Evolutionary conservation across 2,888 invertebrate species (phyloP).

Genomic region (Gortyna flavago): DNA sequence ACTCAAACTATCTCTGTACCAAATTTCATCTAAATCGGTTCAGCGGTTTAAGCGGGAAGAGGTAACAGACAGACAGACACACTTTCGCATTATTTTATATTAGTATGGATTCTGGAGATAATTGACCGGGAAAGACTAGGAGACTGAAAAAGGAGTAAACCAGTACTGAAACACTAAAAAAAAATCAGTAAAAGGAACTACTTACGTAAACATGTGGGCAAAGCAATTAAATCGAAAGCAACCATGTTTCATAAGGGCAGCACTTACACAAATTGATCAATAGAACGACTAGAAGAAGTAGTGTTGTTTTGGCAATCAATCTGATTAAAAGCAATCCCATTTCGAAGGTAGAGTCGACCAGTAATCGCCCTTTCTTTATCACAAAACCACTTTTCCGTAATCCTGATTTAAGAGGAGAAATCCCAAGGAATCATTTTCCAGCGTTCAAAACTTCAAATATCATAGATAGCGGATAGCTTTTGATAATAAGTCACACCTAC

Average conservation of each 20-base stretch:
- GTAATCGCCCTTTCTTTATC: not conserved
- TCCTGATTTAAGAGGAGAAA: not conserved
- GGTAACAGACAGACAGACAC: no score
- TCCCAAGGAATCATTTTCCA: not conserved
- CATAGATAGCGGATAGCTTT: no score
- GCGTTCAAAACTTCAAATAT: no score
- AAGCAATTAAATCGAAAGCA: constrained; percentile 32
- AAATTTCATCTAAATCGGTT: no score
- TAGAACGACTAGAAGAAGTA: constrained; percentile 5
- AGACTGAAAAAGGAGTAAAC: not conserved
- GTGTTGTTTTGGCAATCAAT: constrained; percentile 30
- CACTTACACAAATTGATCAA: constrained; percentile 32
- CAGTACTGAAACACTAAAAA: not conserved
- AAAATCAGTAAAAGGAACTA: not conserved
- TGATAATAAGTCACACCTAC: not conserved
- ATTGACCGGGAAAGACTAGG: no score
- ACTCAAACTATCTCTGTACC: no score
- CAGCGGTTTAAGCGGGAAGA: no score
- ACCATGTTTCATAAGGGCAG: not conserved
- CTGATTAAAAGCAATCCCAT: constrained; percentile 34
- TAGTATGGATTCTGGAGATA: no score
- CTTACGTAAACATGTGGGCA: no score
- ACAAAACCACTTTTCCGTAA: not conserved
- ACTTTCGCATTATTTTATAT: no score
- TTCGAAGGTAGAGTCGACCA: not conserved